These are phyloP conservation scores for Drosophila fuyamai DNA, from an alignment of 1,140 invertebrate genomes.

Conservation along the genomic window DNA sequence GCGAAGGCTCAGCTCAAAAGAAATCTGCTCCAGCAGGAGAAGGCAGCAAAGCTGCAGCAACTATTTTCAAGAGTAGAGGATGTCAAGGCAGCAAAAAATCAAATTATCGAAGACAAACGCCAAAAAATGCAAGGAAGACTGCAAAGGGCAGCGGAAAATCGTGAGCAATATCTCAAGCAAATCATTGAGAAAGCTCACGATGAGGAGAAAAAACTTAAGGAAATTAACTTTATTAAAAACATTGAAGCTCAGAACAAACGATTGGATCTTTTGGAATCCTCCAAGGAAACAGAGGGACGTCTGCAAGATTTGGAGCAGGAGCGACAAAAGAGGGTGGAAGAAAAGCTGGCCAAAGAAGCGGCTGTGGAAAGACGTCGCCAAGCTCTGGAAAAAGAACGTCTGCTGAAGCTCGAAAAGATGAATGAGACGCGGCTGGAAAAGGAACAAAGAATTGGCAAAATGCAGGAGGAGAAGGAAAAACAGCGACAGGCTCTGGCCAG, in stretches of 20 bases:
- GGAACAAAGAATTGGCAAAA: constrained; percentile 94
- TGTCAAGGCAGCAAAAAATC: constrained; percentile 94
- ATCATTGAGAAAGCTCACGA: constrained; percentile 98
- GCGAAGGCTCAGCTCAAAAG: constrained; percentile 92
- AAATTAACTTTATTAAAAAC: constrained; percentile 99
- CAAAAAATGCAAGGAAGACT: constrained; percentile 94
- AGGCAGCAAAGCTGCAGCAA: constrained; percentile 93
- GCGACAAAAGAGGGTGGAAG: constrained; percentile 89
- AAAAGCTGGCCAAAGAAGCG: constrained; percentile 97
- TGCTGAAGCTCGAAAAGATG: constrained; percentile 91
- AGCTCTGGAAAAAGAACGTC: constrained; percentile 93
- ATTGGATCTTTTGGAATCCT: constrained; percentile 93
- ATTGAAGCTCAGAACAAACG: constrained; percentile 97
- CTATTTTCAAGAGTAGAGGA: constrained; percentile 95
- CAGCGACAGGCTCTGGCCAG: constrained; percentile 92
- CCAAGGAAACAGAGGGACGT: constrained; percentile 93
- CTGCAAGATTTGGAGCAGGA: constrained; percentile 90
- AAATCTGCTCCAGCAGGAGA: constrained; percentile 92
- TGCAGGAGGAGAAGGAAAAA: constrained; percentile 94
- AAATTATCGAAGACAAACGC: constrained; percentile 93
- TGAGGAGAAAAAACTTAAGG: constrained; percentile 97
- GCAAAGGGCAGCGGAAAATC: constrained; percentile 95
- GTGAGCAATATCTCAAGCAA: constrained; percentile 90
- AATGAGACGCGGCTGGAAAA: constrained; percentile 93
- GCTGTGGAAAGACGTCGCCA: constrained; percentile 95